Evolutionary conservation across 2,888 invertebrate genomes (phyloP).

Genomic region (Malthinus seriepunctatus): DNA sequence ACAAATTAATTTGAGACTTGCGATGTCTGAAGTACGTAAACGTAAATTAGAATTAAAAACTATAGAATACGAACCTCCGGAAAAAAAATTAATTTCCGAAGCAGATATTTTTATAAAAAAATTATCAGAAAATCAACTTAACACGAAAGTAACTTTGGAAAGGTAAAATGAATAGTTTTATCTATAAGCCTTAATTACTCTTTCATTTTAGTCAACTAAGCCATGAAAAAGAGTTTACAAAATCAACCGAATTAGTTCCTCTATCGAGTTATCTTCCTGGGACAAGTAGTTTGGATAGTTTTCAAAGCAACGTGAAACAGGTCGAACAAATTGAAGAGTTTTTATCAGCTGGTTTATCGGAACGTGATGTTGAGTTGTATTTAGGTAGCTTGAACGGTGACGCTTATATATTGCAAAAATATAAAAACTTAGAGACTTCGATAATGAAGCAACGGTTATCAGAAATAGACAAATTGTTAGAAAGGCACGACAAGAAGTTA

Average conservation of each 20-base stretch:
- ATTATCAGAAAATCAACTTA: constrained; percentile 47
- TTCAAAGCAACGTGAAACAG: constrained; percentile 52
- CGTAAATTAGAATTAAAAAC: background rate
- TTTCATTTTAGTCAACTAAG: constrained; percentile 35
- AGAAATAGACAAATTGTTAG: constrained; percentile 28
- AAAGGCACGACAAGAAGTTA: constrained; percentile 9
- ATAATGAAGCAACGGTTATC: constrained; percentile 32
- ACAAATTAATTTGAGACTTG: background rate
- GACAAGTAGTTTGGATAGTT: constrained; percentile 54
- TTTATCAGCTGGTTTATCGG: constrained; percentile 56
- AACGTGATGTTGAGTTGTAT: constrained; percentile 59
- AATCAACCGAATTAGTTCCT: constrained; percentile 37
- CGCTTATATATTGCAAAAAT: constrained; percentile 40
- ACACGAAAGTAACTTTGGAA: constrained; percentile 42
- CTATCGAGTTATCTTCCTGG: constrained; percentile 52
- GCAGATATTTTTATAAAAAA: constrained; percentile 49
- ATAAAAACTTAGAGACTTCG: constrained; percentile 43
- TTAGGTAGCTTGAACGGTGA: constrained; percentile 55
- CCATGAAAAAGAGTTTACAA: constrained; percentile 35
- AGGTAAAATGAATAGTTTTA: constrained; percentile 39
- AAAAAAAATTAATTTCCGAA: constrained; percentile 45
- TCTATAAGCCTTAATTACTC: background rate
- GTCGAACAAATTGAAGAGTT: constrained; percentile 55
- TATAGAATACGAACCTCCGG: constrained; percentile 40
- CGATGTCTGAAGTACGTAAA: constrained; percentile 4